Evolutionary conservation across 2,797 vertebrate species (phyloP).

Genomic region (Phrynocephalus forsythii): DNA sequence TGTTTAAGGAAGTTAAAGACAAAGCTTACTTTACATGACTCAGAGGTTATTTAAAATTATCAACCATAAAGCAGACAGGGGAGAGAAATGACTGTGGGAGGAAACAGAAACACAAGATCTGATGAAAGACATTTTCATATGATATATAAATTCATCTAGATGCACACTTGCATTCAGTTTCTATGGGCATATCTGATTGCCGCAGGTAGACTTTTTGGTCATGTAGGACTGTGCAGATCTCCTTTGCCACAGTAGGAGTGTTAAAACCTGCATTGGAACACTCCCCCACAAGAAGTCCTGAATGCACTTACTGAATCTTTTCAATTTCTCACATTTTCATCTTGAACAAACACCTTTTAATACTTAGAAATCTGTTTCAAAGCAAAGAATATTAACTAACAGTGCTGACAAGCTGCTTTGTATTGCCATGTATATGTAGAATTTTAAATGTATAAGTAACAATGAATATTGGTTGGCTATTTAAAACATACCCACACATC

Average conservation of each 20-base stretch:
- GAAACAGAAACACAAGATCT: not conserved
- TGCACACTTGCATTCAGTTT: not conserved
- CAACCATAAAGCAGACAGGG: not conserved
- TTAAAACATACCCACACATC: not conserved
- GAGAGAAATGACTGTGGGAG: not conserved
- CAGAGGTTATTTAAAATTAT: not conserved
- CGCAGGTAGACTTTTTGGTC: not conserved
- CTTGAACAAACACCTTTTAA: not conserved
- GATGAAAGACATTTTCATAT: not conserved
- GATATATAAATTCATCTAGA: not conserved
- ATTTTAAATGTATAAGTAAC: not conserved
- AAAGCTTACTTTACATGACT: not conserved
- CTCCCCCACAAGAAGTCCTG: not conserved
- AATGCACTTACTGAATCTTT: not conserved
- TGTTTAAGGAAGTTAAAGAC: not conserved
- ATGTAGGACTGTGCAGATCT: not conserved
- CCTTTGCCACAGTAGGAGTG: not conserved
- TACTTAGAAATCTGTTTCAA: too few species aligned
- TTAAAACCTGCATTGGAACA: not conserved
- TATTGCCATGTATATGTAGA: too few species aligned
- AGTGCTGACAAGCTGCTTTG: not conserved
- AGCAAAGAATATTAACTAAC: not conserved
- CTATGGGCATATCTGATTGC: not conserved
- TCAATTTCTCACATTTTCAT: not conserved
- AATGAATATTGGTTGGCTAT: not conserved